These are phyloP conservation scores for Dendrocopos noguchii DNA, from an alignment of 2,113 vertebrate species.

Conservation along the genomic window DNA sequence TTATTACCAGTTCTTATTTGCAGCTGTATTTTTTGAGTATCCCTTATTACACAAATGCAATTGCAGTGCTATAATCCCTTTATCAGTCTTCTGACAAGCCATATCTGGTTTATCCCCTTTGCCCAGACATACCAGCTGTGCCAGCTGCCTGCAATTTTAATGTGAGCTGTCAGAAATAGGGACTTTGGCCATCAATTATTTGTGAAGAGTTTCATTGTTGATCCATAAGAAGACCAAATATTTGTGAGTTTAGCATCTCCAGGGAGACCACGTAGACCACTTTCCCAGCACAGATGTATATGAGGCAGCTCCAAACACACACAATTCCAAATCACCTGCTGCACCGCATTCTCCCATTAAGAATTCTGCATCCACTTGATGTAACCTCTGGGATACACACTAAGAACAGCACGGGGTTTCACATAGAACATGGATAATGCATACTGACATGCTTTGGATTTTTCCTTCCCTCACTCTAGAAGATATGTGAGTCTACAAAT, in stretches of 20 bases:
- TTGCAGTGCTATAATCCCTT: background rate
- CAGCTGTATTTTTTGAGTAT: background rate
- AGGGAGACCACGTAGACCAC: background rate
- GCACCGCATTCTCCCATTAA: background rate
- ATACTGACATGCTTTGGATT: background rate
- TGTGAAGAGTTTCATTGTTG: constrained; percentile 18
- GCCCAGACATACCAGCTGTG: background rate
- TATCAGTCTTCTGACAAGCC: background rate
- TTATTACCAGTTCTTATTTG: background rate
- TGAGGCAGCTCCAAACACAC: background rate
- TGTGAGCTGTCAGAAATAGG: constrained; percentile 4
- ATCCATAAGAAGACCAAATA: background rate
- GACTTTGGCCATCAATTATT: background rate
- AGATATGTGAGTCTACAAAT: background rate
- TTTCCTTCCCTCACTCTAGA: background rate
- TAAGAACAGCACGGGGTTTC: background rate
- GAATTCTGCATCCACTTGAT: background rate
- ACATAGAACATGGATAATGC: background rate
- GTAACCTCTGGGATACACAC: background rate
- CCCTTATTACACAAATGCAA: background rate
- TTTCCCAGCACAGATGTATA: constrained; percentile 22
- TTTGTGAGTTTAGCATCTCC: constrained; percentile 33
- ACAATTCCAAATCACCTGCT: constrained; percentile 20
- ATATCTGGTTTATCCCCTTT: background rate
- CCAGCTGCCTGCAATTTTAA: constrained; percentile 8